Evolutionary conservation across 2,797 vertebrate genomes (phyloP).

Genomic region (Astyanax mexicanus): DNA sequence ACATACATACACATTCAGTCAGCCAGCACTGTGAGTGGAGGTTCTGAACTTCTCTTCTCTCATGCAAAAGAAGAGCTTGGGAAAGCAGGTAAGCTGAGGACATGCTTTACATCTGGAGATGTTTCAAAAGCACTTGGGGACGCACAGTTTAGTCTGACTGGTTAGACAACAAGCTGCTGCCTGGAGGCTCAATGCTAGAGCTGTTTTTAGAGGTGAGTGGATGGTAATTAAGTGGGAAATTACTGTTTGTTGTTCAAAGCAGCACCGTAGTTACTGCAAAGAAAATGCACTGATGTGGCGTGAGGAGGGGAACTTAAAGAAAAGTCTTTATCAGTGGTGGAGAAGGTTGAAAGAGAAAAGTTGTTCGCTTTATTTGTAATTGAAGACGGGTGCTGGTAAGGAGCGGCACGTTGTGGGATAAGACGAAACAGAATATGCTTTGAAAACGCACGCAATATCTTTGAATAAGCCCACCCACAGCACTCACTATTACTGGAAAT

Average conservation of each 20-base stretch:
- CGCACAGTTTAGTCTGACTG: background rate
- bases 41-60: too few relatives aligned
- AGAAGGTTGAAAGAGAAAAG: too few relatives aligned
- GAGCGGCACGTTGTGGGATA: background rate
- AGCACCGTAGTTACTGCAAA: too few relatives aligned
- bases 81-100: background rate
- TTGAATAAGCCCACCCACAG: slow-evolving; percentile 36
- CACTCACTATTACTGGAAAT: slow-evolving; percentile 27
- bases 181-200: background rate
- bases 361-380: background rate
- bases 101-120: background rate
- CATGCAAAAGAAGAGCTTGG: too few relatives aligned
- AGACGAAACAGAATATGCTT: slow-evolving; percentile 36
- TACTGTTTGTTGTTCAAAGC: too few relatives aligned
- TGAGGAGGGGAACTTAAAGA: background rate
- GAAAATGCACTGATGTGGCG: background rate
- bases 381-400: background rate
- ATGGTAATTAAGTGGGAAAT: too few relatives aligned
- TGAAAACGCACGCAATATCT: slow-evolving; percentile 20
- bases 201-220: background rate
- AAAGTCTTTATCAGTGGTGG: background rate
- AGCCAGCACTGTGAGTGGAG: background rate
- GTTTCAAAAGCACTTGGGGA: background rate
- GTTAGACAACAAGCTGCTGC: background rate
- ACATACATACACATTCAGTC: background rate